Percentiles rank a stretch among this genome's conserved stretches.
Conservation (phyloP, 2,888 invertebrate genomes). For the Scaptomyza polygonia region DNA sequence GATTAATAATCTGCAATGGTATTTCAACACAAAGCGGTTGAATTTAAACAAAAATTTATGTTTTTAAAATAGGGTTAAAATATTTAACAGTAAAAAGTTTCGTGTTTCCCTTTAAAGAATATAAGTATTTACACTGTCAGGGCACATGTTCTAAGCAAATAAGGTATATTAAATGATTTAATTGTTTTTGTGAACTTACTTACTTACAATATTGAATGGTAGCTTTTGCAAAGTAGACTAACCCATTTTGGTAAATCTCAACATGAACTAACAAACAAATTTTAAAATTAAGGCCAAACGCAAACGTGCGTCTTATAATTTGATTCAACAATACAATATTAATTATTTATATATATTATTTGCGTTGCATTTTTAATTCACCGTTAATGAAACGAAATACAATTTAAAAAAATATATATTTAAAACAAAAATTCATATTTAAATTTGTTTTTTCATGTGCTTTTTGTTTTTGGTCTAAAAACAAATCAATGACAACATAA, state of each 20-base stretch:
- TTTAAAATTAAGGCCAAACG: slow-evolving; percentile 27
- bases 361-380: slow-evolving; percentile 48
- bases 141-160: background rate
- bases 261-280: slow-evolving; percentile 30
- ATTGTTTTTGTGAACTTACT: slow-evolving; percentile 22
- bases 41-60: background rate
- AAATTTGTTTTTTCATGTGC: slow-evolving; percentile 68
- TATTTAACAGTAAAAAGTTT: background rate
- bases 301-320: slow-evolving; percentile 19
- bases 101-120: background rate
- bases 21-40: background rate
- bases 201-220: slow-evolving; percentile 21
- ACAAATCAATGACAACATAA: slow-evolving; percentile 43
- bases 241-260: slow-evolving; percentile 42
- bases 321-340: slow-evolving; percentile 15
- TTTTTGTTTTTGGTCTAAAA: slow-evolving; percentile 69
- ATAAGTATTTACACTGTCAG: background rate
- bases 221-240: slow-evolving; percentile 49
- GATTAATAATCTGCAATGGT: background rate
- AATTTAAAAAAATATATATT: slow-evolving; percentile 35
- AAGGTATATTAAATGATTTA: slow-evolving; percentile 32
- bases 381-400: slow-evolving; percentile 30
- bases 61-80: too few relatives aligned
- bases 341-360: slow-evolving; percentile 39
- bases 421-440: slow-evolving; percentile 52